Percentiles rank a stretch among this genome's conserved stretches.
Evolutionary conservation across 2,888 invertebrate species (phyloP).

Genomic region (Alloscopus bannaensis): DNA sequence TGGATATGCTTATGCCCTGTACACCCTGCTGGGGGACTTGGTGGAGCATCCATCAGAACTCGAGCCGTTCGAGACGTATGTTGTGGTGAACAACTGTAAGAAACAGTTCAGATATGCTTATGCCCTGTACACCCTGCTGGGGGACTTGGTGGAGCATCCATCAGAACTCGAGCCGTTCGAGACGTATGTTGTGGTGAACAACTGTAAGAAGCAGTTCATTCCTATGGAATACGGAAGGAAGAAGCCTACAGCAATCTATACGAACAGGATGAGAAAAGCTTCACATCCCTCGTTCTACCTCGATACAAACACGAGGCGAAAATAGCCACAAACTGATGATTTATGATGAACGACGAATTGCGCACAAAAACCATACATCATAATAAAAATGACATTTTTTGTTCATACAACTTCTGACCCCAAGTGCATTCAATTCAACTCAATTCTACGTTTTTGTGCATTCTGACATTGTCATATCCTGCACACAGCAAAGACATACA

Average conservation of each 20-base stretch:
- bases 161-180: constrained; percentile 38
- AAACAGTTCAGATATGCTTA: constrained; percentile 43
- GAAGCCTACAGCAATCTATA: background rate
- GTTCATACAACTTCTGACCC: too few relatives aligned
- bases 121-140: constrained; percentile 35
- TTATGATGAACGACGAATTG: too few relatives aligned
- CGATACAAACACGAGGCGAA: background rate
- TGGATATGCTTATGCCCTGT: constrained; percentile 47
- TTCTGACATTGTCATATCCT: too few relatives aligned
- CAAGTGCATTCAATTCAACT: too few relatives aligned
- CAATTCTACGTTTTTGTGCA: too few relatives aligned
- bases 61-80: constrained; percentile 41
- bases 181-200: constrained; percentile 46
- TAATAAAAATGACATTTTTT: too few relatives aligned
- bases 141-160: constrained; percentile 42
- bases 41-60: constrained; percentile 37
- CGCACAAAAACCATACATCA: too few relatives aligned
- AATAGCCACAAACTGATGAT: too few relatives aligned
- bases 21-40: constrained; percentile 36
- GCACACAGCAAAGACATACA: too few relatives aligned
- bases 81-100: constrained; percentile 44
- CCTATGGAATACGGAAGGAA: constrained; percentile 47
- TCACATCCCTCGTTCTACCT: background rate
- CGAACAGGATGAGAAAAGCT: constrained; percentile 17
- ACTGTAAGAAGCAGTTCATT: constrained; percentile 40